These are phyloP conservation scores for Epinephelus cyanopodus DNA, from an alignment of 2,113 vertebrate genomes.

Conservation along the genomic window DNA sequence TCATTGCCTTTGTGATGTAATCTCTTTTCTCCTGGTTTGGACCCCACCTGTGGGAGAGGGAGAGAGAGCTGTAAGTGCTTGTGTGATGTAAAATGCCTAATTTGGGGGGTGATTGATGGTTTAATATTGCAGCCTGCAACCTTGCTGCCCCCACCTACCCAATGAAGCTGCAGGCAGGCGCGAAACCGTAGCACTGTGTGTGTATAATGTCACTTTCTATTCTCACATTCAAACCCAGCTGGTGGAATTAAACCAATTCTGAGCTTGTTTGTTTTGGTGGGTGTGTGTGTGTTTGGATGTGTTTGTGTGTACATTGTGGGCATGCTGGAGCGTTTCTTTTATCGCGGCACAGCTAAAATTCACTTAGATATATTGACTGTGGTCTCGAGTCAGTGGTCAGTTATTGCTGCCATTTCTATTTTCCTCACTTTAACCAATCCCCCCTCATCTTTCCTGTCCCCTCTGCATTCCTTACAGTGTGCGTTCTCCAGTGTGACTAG, in stretches of 20 bases:
- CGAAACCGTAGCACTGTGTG: slow-evolving; percentile 76
- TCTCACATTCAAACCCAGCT: slow-evolving; percentile 82
- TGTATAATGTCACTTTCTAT: slow-evolving; percentile 87
- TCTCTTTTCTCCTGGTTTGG: slow-evolving; percentile 78
- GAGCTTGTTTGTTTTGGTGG: slow-evolving; percentile 75
- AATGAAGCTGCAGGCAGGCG: slow-evolving; percentile 87
- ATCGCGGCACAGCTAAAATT: slow-evolving; percentile 73
- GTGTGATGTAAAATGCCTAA: slow-evolving; percentile 88
- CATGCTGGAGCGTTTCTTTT: slow-evolving; percentile 66
- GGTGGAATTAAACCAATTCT: slow-evolving; percentile 86
- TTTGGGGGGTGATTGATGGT: slow-evolving; percentile 90
- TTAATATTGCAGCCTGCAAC: slow-evolving; percentile 90
- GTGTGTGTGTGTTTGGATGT: slow-evolving; percentile 43
- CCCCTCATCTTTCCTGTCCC: slow-evolving; percentile 55
- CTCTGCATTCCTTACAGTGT: slow-evolving; percentile 47
- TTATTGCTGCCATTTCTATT: slow-evolving; percentile 81
- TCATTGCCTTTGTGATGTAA: slow-evolving; percentile 84
- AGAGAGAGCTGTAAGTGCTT: slow-evolving; percentile 79
- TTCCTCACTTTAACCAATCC: slow-evolving; percentile 68
- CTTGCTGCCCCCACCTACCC: slow-evolving; percentile 86
- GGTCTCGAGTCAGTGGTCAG: slow-evolving; percentile 80
- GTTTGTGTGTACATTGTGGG: slow-evolving; percentile 47
- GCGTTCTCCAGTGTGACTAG: slow-evolving; percentile 47
- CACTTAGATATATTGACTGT: slow-evolving; percentile 84
- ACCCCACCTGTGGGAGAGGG: slow-evolving; percentile 84